Percentiles rank a stretch among this genome's conserved stretches.
Evolutionary conservation across 35 echinoderm and acorn worm genomes (phyloP).

Genomic region (Eucidaris tribuloides): DNA sequence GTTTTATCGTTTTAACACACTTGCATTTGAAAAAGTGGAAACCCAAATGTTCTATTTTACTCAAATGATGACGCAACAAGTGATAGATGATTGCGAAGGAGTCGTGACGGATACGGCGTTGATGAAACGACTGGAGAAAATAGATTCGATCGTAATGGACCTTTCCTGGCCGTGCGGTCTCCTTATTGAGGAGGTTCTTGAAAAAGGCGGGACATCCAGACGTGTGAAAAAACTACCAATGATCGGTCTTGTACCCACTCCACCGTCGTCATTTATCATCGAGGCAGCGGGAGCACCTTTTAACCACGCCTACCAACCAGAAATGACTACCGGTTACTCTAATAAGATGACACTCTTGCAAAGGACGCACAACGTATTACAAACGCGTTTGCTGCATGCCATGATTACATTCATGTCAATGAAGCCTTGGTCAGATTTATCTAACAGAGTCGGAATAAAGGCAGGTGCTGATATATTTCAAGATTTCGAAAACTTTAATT

Average conservation of each 20-base stretch:
- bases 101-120: neutral
- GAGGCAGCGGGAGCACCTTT: neutral
- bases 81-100: neutral
- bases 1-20: too few species aligned
- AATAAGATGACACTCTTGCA: neutral
- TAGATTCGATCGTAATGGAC: slow-evolving; percentile 37
- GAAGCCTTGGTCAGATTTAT: too few species aligned
- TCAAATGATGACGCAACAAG: too few species aligned
- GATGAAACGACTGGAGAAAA: neutral
- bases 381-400: too few species aligned
- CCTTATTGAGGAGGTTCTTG: neutral
- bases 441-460: too few species aligned
- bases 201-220: neutral
- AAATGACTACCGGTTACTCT: too few species aligned
- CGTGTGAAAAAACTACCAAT: neutral
- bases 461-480: neutral
- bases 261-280: neutral
- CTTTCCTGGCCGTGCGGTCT: slow-evolving; percentile 13
- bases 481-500: neutral
- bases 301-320: neutral
- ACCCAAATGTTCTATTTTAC: too few species aligned
- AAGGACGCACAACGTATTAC: too few species aligned
- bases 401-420: too few species aligned
- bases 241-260: neutral
- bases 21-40: too few species aligned